These are phyloP conservation scores for Pycnomerus fuliginosus DNA, from an alignment of 2,888 invertebrate genomes.

Conservation along the genomic window DNA sequence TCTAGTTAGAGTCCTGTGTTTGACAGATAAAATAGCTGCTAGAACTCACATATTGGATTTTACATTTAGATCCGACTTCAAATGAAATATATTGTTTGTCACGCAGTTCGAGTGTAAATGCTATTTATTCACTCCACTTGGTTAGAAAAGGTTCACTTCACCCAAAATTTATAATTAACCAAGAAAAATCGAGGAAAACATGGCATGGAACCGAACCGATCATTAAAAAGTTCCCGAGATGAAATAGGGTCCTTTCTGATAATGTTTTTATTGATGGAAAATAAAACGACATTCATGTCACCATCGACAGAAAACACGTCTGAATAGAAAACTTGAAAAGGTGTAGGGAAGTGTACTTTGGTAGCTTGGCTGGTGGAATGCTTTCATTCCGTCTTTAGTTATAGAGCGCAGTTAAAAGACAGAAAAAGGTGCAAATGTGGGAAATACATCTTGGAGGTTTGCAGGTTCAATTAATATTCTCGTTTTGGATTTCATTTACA, in stretches of 20 bases:
- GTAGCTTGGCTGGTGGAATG: conserved; percentile 14
- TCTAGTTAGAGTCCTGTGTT: conserved; percentile 23
- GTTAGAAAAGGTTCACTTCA: no score
- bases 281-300: conserved; percentile 16
- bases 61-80: conserved; percentile 21
- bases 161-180: no score
- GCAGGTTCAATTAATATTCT: conserved; percentile 26
- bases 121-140: conserved; percentile 17
- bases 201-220: no score
- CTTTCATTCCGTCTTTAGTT: conserved; percentile 21
- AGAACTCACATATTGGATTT: conserved; percentile 25
- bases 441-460: conserved; percentile 16
- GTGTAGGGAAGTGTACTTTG: conserved; percentile 19
- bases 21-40: conserved; percentile 25
- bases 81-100: conserved; percentile 23
- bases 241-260: neutral
- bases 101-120: conserved; percentile 20
- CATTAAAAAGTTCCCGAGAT: neutral
- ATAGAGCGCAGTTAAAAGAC: conserved; percentile 18
- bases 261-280: conserved; percentile 19
- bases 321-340: conserved; percentile 21
- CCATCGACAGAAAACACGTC: conserved; percentile 7
- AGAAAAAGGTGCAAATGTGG: conserved; percentile 16
- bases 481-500: conserved; percentile 20
- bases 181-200: no score